These are phyloP conservation scores for Dendrophyllia cribrosa DNA, from an alignment of 64 coral and sea anemone species.

Conservation along the genomic window DNA sequence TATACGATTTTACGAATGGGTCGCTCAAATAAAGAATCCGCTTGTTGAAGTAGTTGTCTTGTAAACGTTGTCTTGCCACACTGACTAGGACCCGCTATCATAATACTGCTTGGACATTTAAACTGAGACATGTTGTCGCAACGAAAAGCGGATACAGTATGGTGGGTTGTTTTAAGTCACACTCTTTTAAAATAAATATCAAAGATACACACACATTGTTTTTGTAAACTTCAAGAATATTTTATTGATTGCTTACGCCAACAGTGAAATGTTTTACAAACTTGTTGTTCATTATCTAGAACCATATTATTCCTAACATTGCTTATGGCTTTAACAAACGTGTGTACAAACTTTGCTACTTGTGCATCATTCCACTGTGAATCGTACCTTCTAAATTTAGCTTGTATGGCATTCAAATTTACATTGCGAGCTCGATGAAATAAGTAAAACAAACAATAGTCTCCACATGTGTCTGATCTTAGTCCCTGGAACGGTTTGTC, in stretches of 20 bases:
- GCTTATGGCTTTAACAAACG: neutral
- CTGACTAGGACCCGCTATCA: no score
- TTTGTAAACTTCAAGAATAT: no score
- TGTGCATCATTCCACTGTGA: neutral
- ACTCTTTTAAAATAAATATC: neutral
- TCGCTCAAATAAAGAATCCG: no score
- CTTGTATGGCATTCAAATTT: neutral
- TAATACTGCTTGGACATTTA: no score
- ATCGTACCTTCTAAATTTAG: neutral
- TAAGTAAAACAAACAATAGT: slow-evolving; percentile 28
- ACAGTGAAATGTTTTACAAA: no score
- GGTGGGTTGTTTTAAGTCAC: neutral
- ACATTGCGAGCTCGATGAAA: neutral
- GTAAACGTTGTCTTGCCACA: no score
- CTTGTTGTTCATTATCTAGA: no score
- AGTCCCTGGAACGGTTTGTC: neutral
- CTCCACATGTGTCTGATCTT: slow-evolving; percentile 7
- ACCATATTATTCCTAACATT: no score
- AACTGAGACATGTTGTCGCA: no score
- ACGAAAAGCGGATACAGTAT: neutral
- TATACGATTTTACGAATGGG: no score
- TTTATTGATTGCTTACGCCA: no score
- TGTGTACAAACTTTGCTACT: neutral
- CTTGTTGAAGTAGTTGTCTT: no score
- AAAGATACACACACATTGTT: neutral